Evolutionary conservation across 2,888 invertebrate genomes (phyloP).

Genomic region (Osmoderma eremita): DNA sequence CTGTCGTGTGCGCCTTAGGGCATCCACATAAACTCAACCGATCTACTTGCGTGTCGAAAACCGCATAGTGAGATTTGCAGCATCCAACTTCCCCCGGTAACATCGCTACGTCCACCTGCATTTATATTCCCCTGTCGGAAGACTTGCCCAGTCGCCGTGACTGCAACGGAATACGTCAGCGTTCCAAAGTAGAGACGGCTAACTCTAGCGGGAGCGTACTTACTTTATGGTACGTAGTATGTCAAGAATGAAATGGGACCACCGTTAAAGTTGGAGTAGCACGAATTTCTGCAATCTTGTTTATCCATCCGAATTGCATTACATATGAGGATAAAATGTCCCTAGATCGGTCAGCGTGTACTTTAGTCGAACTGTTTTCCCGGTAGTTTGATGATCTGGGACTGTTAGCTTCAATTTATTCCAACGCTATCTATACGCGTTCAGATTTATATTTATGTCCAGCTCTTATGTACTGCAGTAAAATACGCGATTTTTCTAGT

Average conservation of each 20-base stretch:
- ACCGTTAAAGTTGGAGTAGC: conserved; percentile 11
- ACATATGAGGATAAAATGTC: conserved; percentile 19
- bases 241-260: conserved; percentile 24
- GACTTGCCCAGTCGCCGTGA: not conserved
- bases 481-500: too few species aligned
- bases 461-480: not conserved
- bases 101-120: conserved; percentile 13
- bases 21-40: conserved; percentile 16
- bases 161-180: conserved; percentile 18
- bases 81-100: conserved; percentile 9
- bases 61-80: conserved; percentile 27
- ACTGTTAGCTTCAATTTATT: conserved; percentile 15
- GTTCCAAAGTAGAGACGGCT: conserved; percentile 17
- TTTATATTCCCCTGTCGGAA: conserved; percentile 24
- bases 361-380: conserved; percentile 1
- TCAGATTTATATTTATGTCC: not conserved
- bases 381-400: conserved; percentile 10
- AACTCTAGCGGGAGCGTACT: conserved; percentile 9
- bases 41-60: conserved; percentile 27
- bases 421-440: not conserved
- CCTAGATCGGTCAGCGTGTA: conserved; percentile 22
- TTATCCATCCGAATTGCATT: conserved; percentile 31
- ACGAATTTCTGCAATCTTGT: conserved; percentile 33
- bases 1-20: not conserved
- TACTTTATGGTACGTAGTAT: conserved; percentile 1